Base-by-base conservation (phyloP, 2,797 vertebrate species). In the Xiphorhynchus erythropygius region DNA sequence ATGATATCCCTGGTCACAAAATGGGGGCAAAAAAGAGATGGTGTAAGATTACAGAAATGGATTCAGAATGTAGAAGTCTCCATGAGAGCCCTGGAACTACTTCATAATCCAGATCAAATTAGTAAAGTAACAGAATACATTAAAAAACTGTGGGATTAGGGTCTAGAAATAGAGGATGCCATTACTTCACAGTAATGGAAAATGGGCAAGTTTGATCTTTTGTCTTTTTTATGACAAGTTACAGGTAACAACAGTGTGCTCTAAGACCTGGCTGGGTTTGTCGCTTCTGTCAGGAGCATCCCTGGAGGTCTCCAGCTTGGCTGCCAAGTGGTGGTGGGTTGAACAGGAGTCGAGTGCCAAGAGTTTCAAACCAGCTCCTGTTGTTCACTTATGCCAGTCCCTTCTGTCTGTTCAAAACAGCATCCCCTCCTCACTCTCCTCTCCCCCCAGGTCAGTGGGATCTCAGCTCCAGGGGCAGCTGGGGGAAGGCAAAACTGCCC, bases 311-410 rank as follows among this genome's bases (percentile, higher is more conserved):
- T 83, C 64, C 1, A 1, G 19, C 44, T 63, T 56, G 70, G 74
- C 74, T 93, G 89, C 56, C 0, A 6, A 44, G 42, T 1, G 2
- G 27, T 28, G 60, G 21, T 63, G 74, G 52, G 73, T 37, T 82
- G 78, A 74, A 46, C 37, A n/a, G 37, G 59, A 79, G 53, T 7
- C 0, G 0, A 59, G 74, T 87, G 90, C 90, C 78, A 77, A 55
- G 80, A 65, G 37, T 32, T 74, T 64, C 75, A 84, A 67, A 64
- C 52, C 49, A 42, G 1, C 84, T 93, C 81, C 88, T 71, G 77
- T 82, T 84, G 84, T 60, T 96, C 84, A 13, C 90, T 80, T 90
- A 46, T 28, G 86, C 74, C 89, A 32, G 49, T 39, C 52, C 86
- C 88, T 94, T 94, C 86, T 89, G 92, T 76, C 59, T 59, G 68